Evolutionary conservation across 2,888 invertebrate species (phyloP).

Genomic region (Unio delphinus): DNA sequence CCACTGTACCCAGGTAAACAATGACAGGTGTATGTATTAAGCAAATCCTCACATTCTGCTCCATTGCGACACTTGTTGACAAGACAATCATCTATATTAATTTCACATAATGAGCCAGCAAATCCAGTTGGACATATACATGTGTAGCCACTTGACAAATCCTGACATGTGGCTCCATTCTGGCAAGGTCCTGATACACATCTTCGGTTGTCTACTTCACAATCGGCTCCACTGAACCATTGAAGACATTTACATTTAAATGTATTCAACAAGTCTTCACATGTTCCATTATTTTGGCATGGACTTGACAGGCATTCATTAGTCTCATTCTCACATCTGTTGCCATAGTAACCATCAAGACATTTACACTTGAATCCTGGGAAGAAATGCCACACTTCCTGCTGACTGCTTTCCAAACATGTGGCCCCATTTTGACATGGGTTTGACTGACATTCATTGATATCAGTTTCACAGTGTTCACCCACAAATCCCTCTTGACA

Average conservation of each 20-base stretch:
- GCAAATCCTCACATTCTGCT: conserved; percentile 42
- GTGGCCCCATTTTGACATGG: conserved; percentile 96
- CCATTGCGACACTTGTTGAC: conserved; percentile 41
- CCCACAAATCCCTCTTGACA: conserved; percentile 57
- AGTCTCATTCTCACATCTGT: conserved; percentile 41
- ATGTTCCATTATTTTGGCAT: conserved; percentile 45
- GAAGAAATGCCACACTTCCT: conserved; percentile 34
- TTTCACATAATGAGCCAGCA: conserved; percentile 42
- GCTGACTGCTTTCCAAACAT: conserved; percentile 79
- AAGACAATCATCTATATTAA: conserved; percentile 52
- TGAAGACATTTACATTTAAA: conserved; percentile 76
- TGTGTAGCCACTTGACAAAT: conserved; percentile 21
- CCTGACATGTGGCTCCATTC: conserved; percentile 86
- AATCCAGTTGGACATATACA: conserved; percentile 44
- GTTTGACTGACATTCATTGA: conserved; percentile 95
- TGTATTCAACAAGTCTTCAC: conserved; percentile 70
- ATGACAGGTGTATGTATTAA: conserved; percentile 38
- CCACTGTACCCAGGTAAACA: conserved; percentile 54
- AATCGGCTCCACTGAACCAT: conserved; percentile 68
- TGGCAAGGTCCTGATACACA: conserved; percentile 94
- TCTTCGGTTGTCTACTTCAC: conserved; percentile 90
- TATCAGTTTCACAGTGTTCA: conserved; percentile 73
- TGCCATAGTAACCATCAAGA: conserved; percentile 39
- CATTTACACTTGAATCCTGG: conserved; percentile 51
- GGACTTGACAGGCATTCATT: conserved; percentile 44